These are phyloP conservation scores for Oncorhynchus mykiss DNA, from an alignment of 2,113 vertebrate genomes.

Conservation along the genomic window DNA sequence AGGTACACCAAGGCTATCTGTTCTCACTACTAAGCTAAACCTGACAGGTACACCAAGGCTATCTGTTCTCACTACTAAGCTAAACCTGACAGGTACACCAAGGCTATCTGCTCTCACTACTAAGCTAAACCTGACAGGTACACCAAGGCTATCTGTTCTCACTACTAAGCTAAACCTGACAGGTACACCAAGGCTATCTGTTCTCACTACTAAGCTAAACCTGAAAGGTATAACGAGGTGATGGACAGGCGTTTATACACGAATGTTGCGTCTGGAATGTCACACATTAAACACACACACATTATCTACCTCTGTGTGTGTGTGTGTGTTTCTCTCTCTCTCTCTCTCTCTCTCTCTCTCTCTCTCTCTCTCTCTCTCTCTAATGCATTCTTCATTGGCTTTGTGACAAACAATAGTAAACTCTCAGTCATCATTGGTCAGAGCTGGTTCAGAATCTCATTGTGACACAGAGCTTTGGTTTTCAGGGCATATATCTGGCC, in stretches of 20 bases:
- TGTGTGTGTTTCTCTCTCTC: too few species aligned
- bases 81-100: too few species aligned
- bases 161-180: too few species aligned
- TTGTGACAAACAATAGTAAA: slow-evolving; percentile 61
- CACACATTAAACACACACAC: too few species aligned
- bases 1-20: too few species aligned
- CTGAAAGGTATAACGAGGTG: slow-evolving; percentile 32
- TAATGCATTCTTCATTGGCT: neutral
- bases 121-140: too few species aligned
- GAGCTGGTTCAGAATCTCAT: slow-evolving; percentile 46
- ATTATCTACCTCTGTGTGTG: neutral
- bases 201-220: slow-evolving; percentile 18
- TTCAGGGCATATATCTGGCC: slow-evolving; percentile 33
- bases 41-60: slow-evolving; percentile 21
- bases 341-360: neutral
- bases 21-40: too few species aligned
- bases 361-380: neutral
- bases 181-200: too few species aligned
- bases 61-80: slow-evolving; percentile 23
- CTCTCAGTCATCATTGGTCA: slow-evolving; percentile 44
- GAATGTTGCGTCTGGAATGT: too few species aligned
- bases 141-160: too few species aligned
- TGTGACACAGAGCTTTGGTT: slow-evolving; percentile 25
- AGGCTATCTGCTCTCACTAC: too few species aligned
- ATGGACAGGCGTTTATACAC: neutral